Percentiles rank a stretch among this genome's conserved stretches.
Conservation (phyloP, 2,888 invertebrate genomes). For the Isotomurus palustris region DNA sequence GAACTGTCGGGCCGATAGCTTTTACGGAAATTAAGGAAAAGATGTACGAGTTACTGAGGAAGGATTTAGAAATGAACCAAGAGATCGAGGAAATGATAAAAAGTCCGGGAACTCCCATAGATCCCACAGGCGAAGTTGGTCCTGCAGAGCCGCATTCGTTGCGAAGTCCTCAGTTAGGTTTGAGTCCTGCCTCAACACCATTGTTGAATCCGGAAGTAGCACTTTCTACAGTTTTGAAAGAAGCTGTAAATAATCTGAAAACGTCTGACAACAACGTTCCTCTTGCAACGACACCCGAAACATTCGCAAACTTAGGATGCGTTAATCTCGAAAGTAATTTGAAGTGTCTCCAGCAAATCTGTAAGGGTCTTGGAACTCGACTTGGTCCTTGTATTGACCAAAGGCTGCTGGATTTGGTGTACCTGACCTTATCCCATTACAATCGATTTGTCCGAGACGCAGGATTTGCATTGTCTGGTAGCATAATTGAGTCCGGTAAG, state of each 20-base stretch:
- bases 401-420: slow-evolving; percentile 53
- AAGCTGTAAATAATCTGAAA: not conserved
- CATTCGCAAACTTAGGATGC: slow-evolving; percentile 48
- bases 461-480: slow-evolving; percentile 53
- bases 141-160: not conserved
- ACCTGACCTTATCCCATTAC: slow-evolving; percentile 52
- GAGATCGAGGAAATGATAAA: slow-evolving; percentile 1
- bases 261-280: not conserved
- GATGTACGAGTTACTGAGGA: not conserved
- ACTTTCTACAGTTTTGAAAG: not conserved
- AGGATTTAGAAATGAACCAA: not conserved
- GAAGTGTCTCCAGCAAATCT: slow-evolving; percentile 54
- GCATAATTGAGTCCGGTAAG: slow-evolving; percentile 51
- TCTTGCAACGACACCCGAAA: not conserved
- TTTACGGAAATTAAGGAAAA: slow-evolving; percentile 2
- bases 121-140: slow-evolving; percentile 1
- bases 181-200: slow-evolving; percentile 2
- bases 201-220: not conserved
- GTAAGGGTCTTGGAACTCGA: slow-evolving; percentile 12
- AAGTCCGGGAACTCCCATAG: not conserved
- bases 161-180: slow-evolving; percentile 2
- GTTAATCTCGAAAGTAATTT: slow-evolving; percentile 56
- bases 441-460: slow-evolving; percentile 57
- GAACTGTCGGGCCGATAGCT: slow-evolving; percentile 17
- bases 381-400: slow-evolving; percentile 45